A percentile compares a stretch with the other conserved stretches of the same genome.
Evolutionary conservation across 2,113 vertebrate genomes (phyloP).

Genomic region (Rhinoptilus africanus): DNA sequence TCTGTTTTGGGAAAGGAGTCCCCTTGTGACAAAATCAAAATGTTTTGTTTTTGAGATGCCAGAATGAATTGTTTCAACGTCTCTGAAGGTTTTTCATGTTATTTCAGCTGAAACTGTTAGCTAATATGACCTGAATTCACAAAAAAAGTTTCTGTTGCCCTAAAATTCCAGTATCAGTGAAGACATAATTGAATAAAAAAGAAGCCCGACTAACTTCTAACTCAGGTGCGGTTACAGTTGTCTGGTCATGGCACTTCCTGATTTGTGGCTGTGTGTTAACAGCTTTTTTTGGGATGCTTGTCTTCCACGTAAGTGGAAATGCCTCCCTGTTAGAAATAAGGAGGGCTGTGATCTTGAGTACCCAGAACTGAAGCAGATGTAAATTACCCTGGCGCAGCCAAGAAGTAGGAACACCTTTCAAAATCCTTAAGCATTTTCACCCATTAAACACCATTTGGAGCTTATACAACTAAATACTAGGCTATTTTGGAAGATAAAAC

Average conservation of each 20-base stretch:
- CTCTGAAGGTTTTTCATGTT: constrained; percentile 68
- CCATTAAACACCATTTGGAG: background rate
- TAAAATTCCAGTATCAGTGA: constrained; percentile 17
- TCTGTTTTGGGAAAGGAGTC: constrained; percentile 59
- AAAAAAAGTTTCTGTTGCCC: constrained; percentile 29
- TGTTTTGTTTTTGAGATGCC: constrained; percentile 59
- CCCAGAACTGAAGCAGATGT: background rate
- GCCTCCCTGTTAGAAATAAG: background rate
- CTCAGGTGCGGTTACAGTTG: background rate
- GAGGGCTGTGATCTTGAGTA: background rate
- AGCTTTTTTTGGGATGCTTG: background rate
- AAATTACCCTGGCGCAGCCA: background rate
- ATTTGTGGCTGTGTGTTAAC: background rate
- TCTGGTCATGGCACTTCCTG: background rate
- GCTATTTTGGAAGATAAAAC: constrained; percentile 2
- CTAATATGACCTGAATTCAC: constrained; percentile 61
- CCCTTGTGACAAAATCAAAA: constrained; percentile 65
- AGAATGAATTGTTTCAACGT: constrained; percentile 59
- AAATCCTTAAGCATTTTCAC: background rate
- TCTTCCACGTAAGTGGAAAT: background rate
- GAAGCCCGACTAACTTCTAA: background rate
- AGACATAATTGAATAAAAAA: background rate
- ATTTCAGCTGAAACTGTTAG: constrained; percentile 46
- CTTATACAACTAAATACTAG: background rate
- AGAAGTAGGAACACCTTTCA: background rate